Evolutionary conservation across 35 echinoderm and acorn worm genomes (phyloP).

Genomic region (Heliocidaris tuberculata): DNA sequence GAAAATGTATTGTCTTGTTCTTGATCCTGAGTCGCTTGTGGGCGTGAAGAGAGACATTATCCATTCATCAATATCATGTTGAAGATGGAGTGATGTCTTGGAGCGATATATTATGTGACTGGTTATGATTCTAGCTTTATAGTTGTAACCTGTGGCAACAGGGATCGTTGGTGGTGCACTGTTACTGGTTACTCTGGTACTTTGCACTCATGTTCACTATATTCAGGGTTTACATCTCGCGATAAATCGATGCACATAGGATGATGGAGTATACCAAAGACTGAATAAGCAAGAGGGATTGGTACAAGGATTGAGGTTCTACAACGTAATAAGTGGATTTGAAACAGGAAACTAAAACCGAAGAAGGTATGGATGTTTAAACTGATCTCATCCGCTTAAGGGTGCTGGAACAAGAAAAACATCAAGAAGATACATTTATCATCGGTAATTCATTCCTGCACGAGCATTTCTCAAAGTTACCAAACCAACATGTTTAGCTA

Average conservation of each 20-base stretch:
- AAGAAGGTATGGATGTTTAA: no score
- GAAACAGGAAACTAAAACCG: no score
- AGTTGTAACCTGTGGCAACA: neutral
- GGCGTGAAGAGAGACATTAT: constrained; percentile 14
- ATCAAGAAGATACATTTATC: no score
- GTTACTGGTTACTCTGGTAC: constrained; percentile 5
- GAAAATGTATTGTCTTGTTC: constrained; percentile 1
- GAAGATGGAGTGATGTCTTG: neutral
- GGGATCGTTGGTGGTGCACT: neutral
- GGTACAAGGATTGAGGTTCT: no score
- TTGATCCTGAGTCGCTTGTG: neutral
- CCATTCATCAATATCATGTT: constrained; percentile 35
- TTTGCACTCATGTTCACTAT: neutral
- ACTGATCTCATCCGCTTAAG: no score
- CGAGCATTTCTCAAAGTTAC: no score
- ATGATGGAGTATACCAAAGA: no score
- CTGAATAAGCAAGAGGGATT: no score
- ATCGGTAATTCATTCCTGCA: no score
- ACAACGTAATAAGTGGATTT: no score
- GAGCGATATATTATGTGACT: neutral
- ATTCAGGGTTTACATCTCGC: neutral
- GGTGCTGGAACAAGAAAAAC: no score
- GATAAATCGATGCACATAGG: neutral
- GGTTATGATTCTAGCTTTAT: neutral
- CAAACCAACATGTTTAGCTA: no score